These are phyloP conservation scores for Athalia circularis DNA, from an alignment of 2,888 invertebrate genomes.

Conservation along the genomic window DNA sequence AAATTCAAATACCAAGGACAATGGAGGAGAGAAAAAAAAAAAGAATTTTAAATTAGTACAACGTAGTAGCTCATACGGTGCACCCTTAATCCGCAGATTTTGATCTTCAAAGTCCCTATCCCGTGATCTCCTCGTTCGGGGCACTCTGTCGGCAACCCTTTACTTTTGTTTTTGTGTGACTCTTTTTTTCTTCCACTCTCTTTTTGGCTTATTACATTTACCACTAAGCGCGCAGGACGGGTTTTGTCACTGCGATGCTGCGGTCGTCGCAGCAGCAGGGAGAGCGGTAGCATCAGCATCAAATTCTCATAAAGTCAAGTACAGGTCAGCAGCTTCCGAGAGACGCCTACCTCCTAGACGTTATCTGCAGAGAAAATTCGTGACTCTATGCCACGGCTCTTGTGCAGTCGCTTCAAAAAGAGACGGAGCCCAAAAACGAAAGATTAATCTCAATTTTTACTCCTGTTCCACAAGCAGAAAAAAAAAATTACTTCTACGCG, in stretches of 20 bases:
- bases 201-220: too few relatives aligned
- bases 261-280: too few relatives aligned
- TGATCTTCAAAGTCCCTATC: conserved; percentile 20
- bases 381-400: conserved; percentile 29
- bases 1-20: neutral
- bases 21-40: neutral
- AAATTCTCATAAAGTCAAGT: conserved; percentile 17
- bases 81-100: conserved; percentile 17
- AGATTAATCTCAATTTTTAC: too few relatives aligned
- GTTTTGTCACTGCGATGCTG: too few relatives aligned
- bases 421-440: too few relatives aligned
- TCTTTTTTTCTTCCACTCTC: too few relatives aligned
- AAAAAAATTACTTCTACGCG: too few relatives aligned
- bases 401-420: neutral
- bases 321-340: neutral
- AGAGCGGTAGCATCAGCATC: neutral
- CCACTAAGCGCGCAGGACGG: too few relatives aligned
- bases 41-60: neutral
- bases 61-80: neutral
- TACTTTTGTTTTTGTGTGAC: neutral
- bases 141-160: conserved; percentile 34
- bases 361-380: conserved; percentile 29
- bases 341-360: neutral
- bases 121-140: conserved; percentile 2
- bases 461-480: too few relatives aligned